Conservation (phyloP, 1,140 invertebrate genomes). For the Trichomalopsis sarcophagae region DNA sequence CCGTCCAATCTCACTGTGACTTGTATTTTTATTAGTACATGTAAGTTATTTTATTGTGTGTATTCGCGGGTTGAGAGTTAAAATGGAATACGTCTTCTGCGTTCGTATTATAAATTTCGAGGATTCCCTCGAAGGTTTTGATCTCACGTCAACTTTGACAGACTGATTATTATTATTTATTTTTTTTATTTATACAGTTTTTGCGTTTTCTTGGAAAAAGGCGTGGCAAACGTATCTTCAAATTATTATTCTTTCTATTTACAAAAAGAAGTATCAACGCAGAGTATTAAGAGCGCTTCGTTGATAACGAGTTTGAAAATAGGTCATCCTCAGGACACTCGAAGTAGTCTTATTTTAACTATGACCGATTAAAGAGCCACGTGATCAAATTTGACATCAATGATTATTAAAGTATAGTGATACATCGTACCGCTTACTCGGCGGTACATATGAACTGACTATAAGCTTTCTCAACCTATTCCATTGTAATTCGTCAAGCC, state of each 20-base stretch:
- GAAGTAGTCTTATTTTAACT: neutral
- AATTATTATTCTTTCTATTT: neutral
- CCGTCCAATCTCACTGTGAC: slow-evolving; percentile 33
- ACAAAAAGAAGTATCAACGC: neutral
- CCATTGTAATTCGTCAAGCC: slow-evolving; percentile 1
- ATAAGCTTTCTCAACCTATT: neutral
- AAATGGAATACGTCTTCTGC: slow-evolving; percentile 3
- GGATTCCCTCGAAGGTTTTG: neutral
- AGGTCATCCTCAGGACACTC: too few species aligned
- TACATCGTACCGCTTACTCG: neutral
- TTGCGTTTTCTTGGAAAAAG: neutral
- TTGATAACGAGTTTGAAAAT: too few species aligned
- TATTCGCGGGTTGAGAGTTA: slow-evolving; percentile 6
- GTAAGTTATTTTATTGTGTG: neutral
- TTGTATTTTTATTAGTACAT: slow-evolving; percentile 1
- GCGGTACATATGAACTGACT: too few species aligned
- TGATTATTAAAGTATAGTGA: too few species aligned
- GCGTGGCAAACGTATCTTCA: neutral
- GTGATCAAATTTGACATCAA: neutral
- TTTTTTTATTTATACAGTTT: neutral
- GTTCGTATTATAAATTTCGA: neutral
- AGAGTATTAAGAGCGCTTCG: too few species aligned
- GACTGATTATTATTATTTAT: slow-evolving; percentile 6
- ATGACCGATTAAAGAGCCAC: neutral
- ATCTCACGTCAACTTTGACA: neutral